Evolutionary conservation across 2,888 invertebrate species (phyloP).

Genomic region (Callyntrura guangdongensis): DNA sequence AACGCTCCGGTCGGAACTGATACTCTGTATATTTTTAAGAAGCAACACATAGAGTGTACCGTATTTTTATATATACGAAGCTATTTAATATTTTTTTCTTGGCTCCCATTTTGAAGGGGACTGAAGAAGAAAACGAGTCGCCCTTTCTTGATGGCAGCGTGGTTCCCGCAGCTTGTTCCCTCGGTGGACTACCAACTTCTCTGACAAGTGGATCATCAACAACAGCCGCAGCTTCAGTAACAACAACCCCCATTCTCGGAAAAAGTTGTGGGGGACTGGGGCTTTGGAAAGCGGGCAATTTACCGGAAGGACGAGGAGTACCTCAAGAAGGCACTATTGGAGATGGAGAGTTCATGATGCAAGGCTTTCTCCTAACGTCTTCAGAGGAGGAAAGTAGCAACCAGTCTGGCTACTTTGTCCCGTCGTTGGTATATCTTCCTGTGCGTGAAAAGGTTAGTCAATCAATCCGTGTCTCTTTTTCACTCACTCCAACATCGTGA

Average conservation of each 20-base stretch:
- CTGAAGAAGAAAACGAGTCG: conserved; percentile 38
- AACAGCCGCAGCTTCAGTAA: not conserved
- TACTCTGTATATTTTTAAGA: not conserved
- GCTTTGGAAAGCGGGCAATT: conserved; percentile 81
- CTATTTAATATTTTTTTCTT: not conserved
- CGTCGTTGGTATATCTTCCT: conserved; percentile 97
- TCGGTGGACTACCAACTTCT: not conserved
- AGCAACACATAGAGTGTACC: not conserved
- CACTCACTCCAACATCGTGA: conserved; percentile 92
- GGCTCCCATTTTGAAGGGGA: conserved; percentile 28
- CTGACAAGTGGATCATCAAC: conserved; percentile 34
- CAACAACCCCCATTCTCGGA: not conserved
- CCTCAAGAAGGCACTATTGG: conserved; percentile 85
- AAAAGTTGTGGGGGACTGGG: conserved; percentile 49
- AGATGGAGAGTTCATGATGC: conserved; percentile 91
- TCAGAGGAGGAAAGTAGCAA: conserved; percentile 82
- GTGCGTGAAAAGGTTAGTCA: conserved; percentile 95
- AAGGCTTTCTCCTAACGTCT: conserved; percentile 92
- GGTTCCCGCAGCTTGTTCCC: conserved; percentile 3
- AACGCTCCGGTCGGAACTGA: not conserved
- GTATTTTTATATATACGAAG: too few relatives aligned
- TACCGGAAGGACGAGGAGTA: conserved; percentile 86
- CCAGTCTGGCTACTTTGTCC: conserved; percentile 90
- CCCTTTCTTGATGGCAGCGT: not conserved
- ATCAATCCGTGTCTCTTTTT: conserved; percentile 96